Base-by-base conservation (phyloP, 2,113 vertebrate genomes). In the Triplophysa tibetana region DNA sequence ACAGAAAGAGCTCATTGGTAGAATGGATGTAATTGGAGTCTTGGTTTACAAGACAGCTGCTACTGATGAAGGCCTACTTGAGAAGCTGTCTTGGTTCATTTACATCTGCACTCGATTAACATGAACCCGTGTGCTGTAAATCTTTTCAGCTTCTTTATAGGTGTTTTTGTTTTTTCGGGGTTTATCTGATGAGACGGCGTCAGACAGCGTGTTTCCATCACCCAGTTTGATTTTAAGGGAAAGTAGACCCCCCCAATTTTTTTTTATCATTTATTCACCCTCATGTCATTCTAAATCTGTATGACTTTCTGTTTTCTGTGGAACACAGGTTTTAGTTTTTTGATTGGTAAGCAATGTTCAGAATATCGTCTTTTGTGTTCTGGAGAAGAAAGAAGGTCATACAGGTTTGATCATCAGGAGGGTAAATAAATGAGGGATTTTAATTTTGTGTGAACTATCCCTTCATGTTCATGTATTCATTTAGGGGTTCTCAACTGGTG, bases 1-100 rank as follows among this genome's bases (percentile, higher is more conserved):
- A 8, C 33, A 38, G 33, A 38, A 54, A 45, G 29, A 58, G 45
- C 52, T 41, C 26, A 33, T 58, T 60, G 4, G 38, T 58, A 81
- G 80, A 69, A 68, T 68, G 29, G 65, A 41, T 74, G 45, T 79
- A 19, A 78, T 60, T 78, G 64, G 33, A 82, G 58, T 48, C 74
- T 19, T 21, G 50, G 13, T 84, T 79, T 69, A 67, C 70, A 74
- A n/a, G 81, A 62, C 65, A 80, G 70, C 68, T 67, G 29, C 24
- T 41, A 10, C 60, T 80, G 80, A 80, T 75, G 48, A 54, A 16
- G 65, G 48, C 60, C 60, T 77, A 64, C 60, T 29, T 50, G 23
- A 52, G 45, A 83, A 78, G 52, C 43, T 72, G 62, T 79, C 75
- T 70, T 29, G 24, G 41, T 70, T 54, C 26, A 38, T 75, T 45